These are phyloP conservation scores for Parasteatoda tepidariorum DNA, from an alignment of 1,140 invertebrate genomes.

Conservation along the genomic window DNA sequence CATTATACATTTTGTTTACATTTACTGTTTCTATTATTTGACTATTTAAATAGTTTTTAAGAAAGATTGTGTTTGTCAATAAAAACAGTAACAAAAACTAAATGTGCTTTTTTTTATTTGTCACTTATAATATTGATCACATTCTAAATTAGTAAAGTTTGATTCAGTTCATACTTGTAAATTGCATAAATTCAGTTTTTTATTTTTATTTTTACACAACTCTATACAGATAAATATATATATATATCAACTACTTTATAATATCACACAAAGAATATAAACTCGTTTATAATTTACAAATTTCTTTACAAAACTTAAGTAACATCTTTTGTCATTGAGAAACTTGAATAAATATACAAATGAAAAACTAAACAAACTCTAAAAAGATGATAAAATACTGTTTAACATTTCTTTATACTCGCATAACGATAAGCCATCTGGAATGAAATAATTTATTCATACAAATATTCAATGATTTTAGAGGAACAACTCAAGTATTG, in stretches of 20 bases:
- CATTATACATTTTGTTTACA: too few relatives aligned
- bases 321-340: slow-evolving; percentile 39
- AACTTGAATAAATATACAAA: slow-evolving; percentile 60
- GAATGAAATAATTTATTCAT: slow-evolving; percentile 2
- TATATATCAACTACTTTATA: slow-evolving; percentile 21
- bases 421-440: background rate
- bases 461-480: too few relatives aligned
- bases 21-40: too few relatives aligned
- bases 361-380: slow-evolving; percentile 36
- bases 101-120: background rate
- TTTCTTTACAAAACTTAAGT: slow-evolving; percentile 49
- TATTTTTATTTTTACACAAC: slow-evolving; percentile 37
- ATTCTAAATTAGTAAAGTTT: background rate
- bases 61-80: too few relatives aligned
- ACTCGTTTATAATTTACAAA: slow-evolving; percentile 35
- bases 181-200: slow-evolving; percentile 14
- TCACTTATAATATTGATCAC: background rate
- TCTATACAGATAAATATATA: slow-evolving; percentile 42
- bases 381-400: slow-evolving; percentile 48
- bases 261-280: slow-evolving; percentile 22
- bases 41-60: too few relatives aligned
- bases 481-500: too few relatives aligned
- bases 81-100: too few relatives aligned
- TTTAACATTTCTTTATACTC: slow-evolving; percentile 12
- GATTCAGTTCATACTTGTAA: background rate